Conservation (phyloP, 2,113 vertebrate species). For the Pelusios castaneus region DNA sequence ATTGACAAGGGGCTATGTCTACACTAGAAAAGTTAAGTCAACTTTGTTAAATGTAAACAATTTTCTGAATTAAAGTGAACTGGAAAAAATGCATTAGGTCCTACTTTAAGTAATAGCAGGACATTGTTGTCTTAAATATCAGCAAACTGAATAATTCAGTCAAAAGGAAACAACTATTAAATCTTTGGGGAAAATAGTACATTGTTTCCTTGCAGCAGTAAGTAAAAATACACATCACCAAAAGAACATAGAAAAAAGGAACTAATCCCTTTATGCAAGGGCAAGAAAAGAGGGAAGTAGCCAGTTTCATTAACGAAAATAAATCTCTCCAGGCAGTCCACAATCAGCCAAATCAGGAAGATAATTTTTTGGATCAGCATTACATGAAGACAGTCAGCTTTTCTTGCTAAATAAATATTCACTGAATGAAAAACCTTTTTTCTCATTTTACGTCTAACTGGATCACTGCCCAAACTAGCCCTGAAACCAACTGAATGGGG, state of each 20-base stretch:
- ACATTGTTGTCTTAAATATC: neutral
- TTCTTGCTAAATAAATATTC: neutral
- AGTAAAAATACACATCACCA: neutral
- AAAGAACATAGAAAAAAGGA: neutral
- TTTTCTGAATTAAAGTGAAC: neutral
- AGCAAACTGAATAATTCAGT: neutral
- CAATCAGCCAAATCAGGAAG: neutral
- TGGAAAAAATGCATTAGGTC: neutral
- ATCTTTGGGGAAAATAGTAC: neutral
- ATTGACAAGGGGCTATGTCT: no score
- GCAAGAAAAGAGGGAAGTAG: neutral
- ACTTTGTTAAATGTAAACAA: neutral
- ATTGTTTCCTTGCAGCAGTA: neutral
- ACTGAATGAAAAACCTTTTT: fast-evolving
- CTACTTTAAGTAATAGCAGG: fast-evolving
- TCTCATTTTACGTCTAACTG: neutral
- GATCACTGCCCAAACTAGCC: neutral
- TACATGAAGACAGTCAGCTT: neutral
- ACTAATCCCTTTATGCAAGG: neutral
- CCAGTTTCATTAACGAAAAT: neutral
- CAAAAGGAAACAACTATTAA: neutral
- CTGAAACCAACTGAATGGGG: neutral
- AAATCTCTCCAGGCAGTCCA: neutral
- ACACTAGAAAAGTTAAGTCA: no score
- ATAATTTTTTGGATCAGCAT: neutral